Evolutionary conservation across 2,888 invertebrate genomes (phyloP).

Genomic region (Drosophila mayaguana): DNA sequence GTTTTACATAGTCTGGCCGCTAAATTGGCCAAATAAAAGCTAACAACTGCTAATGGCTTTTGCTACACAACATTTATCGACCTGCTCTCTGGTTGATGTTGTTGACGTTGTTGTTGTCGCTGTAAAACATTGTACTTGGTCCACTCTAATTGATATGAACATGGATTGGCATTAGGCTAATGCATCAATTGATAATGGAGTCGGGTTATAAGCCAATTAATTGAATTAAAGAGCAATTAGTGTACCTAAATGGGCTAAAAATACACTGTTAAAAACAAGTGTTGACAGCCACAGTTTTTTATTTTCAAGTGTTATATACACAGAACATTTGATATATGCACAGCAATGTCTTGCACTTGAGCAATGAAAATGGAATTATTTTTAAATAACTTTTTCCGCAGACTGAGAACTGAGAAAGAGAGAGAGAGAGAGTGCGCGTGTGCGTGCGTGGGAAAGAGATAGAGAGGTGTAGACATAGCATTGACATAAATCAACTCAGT

Average conservation of each 20-base stretch:
- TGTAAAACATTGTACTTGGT: constrained; percentile 43
- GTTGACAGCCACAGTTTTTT: background rate
- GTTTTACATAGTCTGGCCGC: constrained; percentile 18
- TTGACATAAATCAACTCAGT: constrained; percentile 65
- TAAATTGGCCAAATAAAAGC: constrained; percentile 60
- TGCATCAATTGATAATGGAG: constrained; percentile 51
- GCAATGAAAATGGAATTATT: constrained; percentile 26
- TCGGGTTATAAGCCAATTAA: constrained; percentile 44
- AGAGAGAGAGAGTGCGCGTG: background rate
- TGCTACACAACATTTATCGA: constrained; percentile 24
- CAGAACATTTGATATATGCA: constrained; percentile 3
- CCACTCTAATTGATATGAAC: constrained; percentile 60
- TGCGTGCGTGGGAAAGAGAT: background rate
- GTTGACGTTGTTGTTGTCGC: constrained; percentile 17
- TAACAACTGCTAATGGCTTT: constrained; percentile 51
- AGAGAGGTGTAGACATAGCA: constrained; percentile 35
- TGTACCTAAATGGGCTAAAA: constrained; percentile 7
- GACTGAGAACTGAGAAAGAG: background rate
- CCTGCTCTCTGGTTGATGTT: constrained; percentile 11
- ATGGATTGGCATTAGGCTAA: constrained; percentile 53
- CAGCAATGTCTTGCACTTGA: constrained; percentile 28
- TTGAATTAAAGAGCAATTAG: constrained; percentile 65
- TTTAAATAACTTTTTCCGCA: constrained; percentile 17
- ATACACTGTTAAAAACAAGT: constrained; percentile 7
- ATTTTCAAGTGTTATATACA: background rate